These are phyloP conservation scores for Zaprionus obscuricornis DNA, from an alignment of 2,888 invertebrate species.

Conservation along the genomic window DNA sequence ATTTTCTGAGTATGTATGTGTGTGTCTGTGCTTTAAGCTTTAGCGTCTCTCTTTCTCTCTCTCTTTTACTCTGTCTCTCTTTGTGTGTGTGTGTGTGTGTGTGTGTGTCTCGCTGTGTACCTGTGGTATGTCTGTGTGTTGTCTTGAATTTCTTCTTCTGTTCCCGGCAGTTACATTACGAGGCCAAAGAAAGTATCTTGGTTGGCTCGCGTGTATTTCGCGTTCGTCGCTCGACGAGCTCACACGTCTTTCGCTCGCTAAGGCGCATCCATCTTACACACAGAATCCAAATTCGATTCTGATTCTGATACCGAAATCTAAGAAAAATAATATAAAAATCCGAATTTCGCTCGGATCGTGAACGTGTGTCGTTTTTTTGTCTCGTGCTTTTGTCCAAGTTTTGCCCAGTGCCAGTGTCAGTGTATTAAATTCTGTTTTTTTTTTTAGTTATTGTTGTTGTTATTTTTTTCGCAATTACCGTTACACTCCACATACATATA, in stretches of 20 bases:
- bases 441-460: conserved; percentile 47
- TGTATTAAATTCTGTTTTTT: conserved; percentile 47
- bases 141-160: conserved; percentile 70
- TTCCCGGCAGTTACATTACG: conserved; percentile 78
- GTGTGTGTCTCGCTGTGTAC: conserved; percentile 19
- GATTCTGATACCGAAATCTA: conserved; percentile 23
- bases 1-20: conserved; percentile 1
- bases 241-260: conserved; percentile 81
- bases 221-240: conserved; percentile 83
- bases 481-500: conserved; percentile 44
- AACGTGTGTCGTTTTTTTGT: conserved; percentile 55
- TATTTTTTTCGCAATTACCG: conserved; percentile 60
- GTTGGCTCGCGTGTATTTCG: conserved; percentile 82
- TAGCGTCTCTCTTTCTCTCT: no score
- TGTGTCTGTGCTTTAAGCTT: background rate
- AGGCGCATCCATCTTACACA: conserved; percentile 37
- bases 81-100: conserved; percentile 1
- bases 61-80: conserved; percentile 13
- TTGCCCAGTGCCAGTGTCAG: conserved; percentile 53
- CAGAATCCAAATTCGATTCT: conserved; percentile 26
- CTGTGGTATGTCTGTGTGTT: conserved; percentile 39
- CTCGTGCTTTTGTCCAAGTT: conserved; percentile 41
- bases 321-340: no score
- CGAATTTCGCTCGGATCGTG: conserved; percentile 47
- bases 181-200: conserved; percentile 83